These are phyloP conservation scores for Osmerus eperlanus DNA, from an alignment of 2,113 vertebrate genomes.

Conservation along the genomic window DNA sequence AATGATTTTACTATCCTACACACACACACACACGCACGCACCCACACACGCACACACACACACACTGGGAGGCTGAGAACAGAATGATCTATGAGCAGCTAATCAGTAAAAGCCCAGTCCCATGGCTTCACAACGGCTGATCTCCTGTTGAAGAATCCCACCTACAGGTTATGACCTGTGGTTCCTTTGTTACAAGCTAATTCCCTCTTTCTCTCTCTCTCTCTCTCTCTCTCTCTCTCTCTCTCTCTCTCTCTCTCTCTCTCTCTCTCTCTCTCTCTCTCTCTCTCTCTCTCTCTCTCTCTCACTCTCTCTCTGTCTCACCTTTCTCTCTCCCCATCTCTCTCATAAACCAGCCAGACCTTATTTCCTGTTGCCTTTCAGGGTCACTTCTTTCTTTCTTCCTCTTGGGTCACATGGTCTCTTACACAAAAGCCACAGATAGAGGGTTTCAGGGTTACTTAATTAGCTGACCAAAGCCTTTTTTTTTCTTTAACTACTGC, in stretches of 20 bases:
- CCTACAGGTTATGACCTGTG: constrained; percentile 26
- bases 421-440: constrained; percentile 17
- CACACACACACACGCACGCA: not conserved
- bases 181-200: constrained; percentile 22
- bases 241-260: constrained; percentile 14
- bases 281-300: constrained; percentile 12
- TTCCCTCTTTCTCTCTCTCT: not conserved
- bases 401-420: constrained; percentile 31
- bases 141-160: constrained; percentile 2
- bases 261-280: constrained; percentile 16
- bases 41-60: not conserved
- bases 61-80: not conserved
- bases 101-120: constrained; percentile 6
- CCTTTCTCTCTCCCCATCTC: constrained; percentile 21
- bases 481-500: not conserved
- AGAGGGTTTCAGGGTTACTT: constrained; percentile 8
- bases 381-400: constrained; percentile 42
- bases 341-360: constrained; percentile 25
- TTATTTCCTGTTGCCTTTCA: constrained; percentile 50
- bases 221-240: not conserved
- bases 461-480: constrained; percentile 26
- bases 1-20: not conserved
- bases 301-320: constrained; percentile 5
- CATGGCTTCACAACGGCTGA: not conserved
- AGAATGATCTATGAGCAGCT: constrained; percentile 2